Evolutionary conservation across 2,113 vertebrate genomes (phyloP), one percentile per base, ranked within the genome.

Genomic region (Baryphthengus martii): DNA sequence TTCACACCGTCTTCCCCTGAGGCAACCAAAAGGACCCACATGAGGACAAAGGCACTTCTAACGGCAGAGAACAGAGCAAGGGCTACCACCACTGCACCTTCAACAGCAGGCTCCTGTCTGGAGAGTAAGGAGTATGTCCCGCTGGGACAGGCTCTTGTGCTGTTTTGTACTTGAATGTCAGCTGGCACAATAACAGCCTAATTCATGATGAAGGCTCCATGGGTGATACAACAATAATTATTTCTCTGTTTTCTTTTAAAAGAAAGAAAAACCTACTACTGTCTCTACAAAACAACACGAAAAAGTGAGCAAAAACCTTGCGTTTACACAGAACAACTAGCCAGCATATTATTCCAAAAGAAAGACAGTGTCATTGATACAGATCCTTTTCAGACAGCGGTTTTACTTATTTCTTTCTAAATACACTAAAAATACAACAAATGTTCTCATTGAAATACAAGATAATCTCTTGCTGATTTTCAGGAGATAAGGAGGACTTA

Each of bases 61-160:
- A 33, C 0, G 2, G 61, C 66, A 82, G 56, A 28, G 17, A 78
- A 7, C 10, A 68, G n/a, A 35, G 35, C 0, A 0, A 50, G 56
- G 62, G 66, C 52, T 19, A 7, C 25, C 52, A 78, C 8, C 29
- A 5, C 42, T 7, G 20, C 55, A 70, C 39, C 49, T 39, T 56
- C 35, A 18, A 1, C 37, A 53, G 24, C 4, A 2, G 6, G 9
- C 42, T 24, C 39, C 67, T 73, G 63, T 16, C 44, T 2, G 1
- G 58, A 42, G 31, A 89, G 26, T 7, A 9, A 31, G 1, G 0
- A 67, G n/a, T 0, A 0, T 3, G 5, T n/a, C 58, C 74, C 61
- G n/a, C n/a, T n/a, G 58, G 52, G 20, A 88, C 44, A 90, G 62
- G 37, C 62, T 68, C 70, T 47, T 29, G 19, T n/a, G n/a, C 6